Percentiles rank a stretch among this genome's conserved stretches.
These are phyloP conservation scores for Ptilodon capucinus DNA, from an alignment of 2,888 invertebrate genomes.

Conservation along the genomic window DNA sequence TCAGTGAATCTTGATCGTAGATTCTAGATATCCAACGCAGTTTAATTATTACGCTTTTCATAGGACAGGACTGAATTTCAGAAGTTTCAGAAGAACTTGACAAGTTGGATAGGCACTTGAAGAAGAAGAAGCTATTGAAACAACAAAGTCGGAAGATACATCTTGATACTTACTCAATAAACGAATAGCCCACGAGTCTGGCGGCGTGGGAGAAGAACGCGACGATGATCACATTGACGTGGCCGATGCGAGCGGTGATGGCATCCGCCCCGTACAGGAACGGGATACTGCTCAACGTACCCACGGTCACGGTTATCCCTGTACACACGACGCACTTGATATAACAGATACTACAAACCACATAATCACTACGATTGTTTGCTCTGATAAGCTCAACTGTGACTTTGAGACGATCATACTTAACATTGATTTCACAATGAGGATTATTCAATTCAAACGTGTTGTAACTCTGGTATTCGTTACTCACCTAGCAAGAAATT, in stretches of 20 bases:
- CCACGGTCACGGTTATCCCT: conserved; percentile 93
- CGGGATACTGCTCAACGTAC: conserved; percentile 91
- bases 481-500: conserved; percentile 89
- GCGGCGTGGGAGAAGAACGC: conserved; percentile 93
- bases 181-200: conserved; percentile 91
- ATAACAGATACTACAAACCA: conserved; percentile 11
- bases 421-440: neutral
- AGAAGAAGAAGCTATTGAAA: too few species aligned
- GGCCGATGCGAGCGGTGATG: conserved; percentile 91
- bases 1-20: too few species aligned
- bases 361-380: conserved; percentile 15
- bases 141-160: conserved; percentile 9
- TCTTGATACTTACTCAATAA: conserved; percentile 87
- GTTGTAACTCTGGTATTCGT: conserved; percentile 1
- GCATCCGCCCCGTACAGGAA: conserved; percentile 92
- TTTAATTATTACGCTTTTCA: too few species aligned
- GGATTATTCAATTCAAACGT: neutral
- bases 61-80: too few species aligned
- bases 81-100: too few species aligned
- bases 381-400: conserved; percentile 6
- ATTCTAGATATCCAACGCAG: too few species aligned
- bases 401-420: neutral
- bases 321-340: conserved; percentile 41
- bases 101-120: too few species aligned
- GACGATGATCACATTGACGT: conserved; percentile 91